Conservation (phyloP, 2,797 vertebrate genomes). For the Odontamblyopus rebecca region DNA sequence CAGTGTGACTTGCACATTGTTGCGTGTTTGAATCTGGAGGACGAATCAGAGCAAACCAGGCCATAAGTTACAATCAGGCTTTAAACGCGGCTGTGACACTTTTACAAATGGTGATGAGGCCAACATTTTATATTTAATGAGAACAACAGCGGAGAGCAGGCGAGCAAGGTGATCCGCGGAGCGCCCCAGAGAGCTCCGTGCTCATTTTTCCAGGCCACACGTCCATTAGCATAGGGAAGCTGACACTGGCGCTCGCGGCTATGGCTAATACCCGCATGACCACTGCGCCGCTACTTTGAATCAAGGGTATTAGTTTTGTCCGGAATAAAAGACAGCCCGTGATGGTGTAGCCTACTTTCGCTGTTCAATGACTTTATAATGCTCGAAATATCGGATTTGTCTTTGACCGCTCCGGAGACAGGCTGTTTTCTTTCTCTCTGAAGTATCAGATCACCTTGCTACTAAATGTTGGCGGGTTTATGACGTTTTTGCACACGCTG, state of each 20-base stretch:
- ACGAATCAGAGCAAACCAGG: not conserved
- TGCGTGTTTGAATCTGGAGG: not conserved
- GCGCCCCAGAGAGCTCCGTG: constrained; percentile 87
- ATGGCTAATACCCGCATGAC: constrained; percentile 85
- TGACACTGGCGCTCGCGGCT: constrained; percentile 89
- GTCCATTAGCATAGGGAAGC: constrained; percentile 92
- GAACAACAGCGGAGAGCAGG: constrained; percentile 59
- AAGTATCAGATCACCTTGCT: constrained; percentile 9
- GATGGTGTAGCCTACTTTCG: constrained; percentile 86
- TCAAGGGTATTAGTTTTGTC: constrained; percentile 71
- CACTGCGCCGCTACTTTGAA: constrained; percentile 78
- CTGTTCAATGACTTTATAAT: constrained; percentile 13
- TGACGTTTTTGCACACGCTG: not conserved
- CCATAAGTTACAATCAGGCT: constrained; percentile 2
- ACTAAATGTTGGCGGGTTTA: not conserved
- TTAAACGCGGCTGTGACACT: constrained; percentile 21
- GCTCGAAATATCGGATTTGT: constrained; percentile 63
- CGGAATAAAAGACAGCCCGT: constrained; percentile 70
- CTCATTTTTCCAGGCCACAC: constrained; percentile 88
- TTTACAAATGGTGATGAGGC: constrained; percentile 47
- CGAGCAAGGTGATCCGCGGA: constrained; percentile 90
- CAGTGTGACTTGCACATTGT: not conserved
- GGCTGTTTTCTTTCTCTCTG: constrained; percentile 34
- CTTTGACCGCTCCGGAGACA: constrained; percentile 54
- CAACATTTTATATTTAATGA: constrained; percentile 60